These are phyloP conservation scores for Latrodectus hesperus DNA, from an alignment of 2,888 invertebrate species.

Conservation along the genomic window DNA sequence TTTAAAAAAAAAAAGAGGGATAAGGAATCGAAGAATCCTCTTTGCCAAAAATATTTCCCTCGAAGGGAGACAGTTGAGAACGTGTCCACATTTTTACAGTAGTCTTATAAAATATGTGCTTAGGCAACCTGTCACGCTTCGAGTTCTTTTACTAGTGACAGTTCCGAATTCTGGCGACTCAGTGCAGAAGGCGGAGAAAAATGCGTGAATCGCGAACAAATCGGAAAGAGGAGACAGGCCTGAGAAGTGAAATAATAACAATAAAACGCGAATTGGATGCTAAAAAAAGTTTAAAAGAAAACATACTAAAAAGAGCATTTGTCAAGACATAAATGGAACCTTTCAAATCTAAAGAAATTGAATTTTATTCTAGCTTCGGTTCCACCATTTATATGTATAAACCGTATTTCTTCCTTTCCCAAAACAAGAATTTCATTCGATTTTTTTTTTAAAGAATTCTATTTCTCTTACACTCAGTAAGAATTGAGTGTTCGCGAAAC, in stretches of 20 bases:
- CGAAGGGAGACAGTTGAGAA: too few relatives aligned
- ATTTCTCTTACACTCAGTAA: too few relatives aligned
- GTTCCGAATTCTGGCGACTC: constrained; percentile 46
- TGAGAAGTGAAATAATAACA: constrained; percentile 50
- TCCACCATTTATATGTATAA: neutral
- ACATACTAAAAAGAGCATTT: constrained; percentile 58
- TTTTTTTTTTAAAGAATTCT: too few relatives aligned
- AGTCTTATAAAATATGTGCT: constrained; percentile 44
- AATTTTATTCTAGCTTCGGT: constrained; percentile 64
- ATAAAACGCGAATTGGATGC: constrained; percentile 1
- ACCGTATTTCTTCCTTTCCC: too few relatives aligned
- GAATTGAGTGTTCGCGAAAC: too few relatives aligned
- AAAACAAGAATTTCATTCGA: too few relatives aligned
- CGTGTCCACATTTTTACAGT: neutral
- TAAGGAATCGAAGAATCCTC: constrained; percentile 36
- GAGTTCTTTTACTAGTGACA: constrained; percentile 57
- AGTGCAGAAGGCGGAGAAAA: constrained; percentile 9
- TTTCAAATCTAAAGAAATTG: constrained; percentile 69
- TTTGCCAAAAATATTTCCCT: constrained; percentile 61
- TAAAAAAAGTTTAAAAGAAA: constrained; percentile 16
- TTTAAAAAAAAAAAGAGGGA: constrained; percentile 15
- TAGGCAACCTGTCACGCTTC: constrained; percentile 63
- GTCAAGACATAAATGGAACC: constrained; percentile 69
- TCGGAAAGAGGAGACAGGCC: constrained; percentile 27
- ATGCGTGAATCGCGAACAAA: constrained; percentile 48